Evolutionary conservation across 2,797 vertebrate species (phyloP).

Genomic region (Antennarius maculatus): DNA sequence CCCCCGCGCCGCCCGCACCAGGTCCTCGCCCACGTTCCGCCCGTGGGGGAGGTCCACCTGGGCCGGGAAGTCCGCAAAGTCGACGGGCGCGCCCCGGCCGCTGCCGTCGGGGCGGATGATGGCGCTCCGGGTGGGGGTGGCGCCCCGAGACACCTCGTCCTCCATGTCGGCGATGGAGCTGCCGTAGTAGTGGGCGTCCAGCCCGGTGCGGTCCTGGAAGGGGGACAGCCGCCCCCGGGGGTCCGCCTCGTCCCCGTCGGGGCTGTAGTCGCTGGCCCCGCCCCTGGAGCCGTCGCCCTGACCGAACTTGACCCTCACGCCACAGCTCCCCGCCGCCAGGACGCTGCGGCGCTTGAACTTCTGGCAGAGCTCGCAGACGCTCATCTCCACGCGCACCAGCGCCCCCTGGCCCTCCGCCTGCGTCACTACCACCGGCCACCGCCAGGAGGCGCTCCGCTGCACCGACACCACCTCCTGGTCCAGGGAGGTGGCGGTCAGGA

Average conservation of each 20-base stretch:
- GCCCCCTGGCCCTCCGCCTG: constrained; percentile 91
- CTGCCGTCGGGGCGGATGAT: constrained; percentile 79
- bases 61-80: constrained; percentile 92
- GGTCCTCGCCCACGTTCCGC: constrained; percentile 82
- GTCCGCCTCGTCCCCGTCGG: constrained; percentile 82
- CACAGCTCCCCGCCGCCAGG: constrained; percentile 87
- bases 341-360: constrained; percentile 93
- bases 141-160: constrained; percentile 78
- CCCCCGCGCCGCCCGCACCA: constrained; percentile 83
- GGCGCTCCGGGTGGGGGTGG: constrained; percentile 83
- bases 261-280: constrained; percentile 72
- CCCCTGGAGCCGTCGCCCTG: constrained; percentile 76
- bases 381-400: constrained; percentile 91
- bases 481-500: constrained; percentile 87
- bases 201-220: constrained; percentile 82
- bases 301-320: constrained; percentile 88
- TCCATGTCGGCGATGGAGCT: constrained; percentile 85
- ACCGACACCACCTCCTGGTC: constrained; percentile 87
- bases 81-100: constrained; percentile 85
- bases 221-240: constrained; percentile 81
- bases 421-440: constrained; percentile 87
- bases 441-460: constrained; percentile 74
- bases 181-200: constrained; percentile 81
- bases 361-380: constrained; percentile 90
- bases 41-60: constrained; percentile 87